Evolutionary conservation across 1,140 invertebrate genomes (phyloP), one percentile per base, ranked within the genome.

Genomic region (Leptopilina clavipes): DNA sequence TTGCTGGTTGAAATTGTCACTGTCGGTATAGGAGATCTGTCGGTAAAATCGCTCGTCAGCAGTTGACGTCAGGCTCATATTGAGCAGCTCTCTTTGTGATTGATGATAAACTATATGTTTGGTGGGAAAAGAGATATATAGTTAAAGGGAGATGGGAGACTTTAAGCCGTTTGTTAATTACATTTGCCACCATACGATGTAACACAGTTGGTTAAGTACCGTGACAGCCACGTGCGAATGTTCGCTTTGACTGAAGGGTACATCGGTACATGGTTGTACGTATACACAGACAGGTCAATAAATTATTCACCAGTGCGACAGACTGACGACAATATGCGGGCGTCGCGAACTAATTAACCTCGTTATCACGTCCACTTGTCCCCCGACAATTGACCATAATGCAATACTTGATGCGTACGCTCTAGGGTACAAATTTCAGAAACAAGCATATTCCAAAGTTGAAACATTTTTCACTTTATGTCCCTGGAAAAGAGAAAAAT

Each of bases 291-390:
- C 25, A 65, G 71, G 19, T 22, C 75, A 71, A 74, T 81, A 76
- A 78, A 78, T 79, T 82, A 82, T 82, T 80, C 81, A 81, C 75
- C 52, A 31, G 72, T 37, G 59, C 59, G 22, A 65, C 59, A 31
- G 59, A 65, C 59, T 14, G 37, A 14, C 25, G 48, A 71, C 70
- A 59, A 74, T 43, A 43, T 48, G 76, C 40, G 70, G 48, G n/a
- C 43, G 59, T 75, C 22, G 71, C 73, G 70, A 52, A 71, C 70
- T 79, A 79, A 81, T 81, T 81, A 79, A 73, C 72, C 56, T 59
- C 25, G 75, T 81, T 81, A 77, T 79, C 81, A 75, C 70, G 72
- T 72, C 10, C 73, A 18, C 48, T 40, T 31, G 19, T 52, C 48
- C 59, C 70, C 40, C 31, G 71, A 77, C 22, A 74, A 75, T 65